These are phyloP conservation scores for Xylota segnis DNA, from an alignment of 2,888 invertebrate species.

Conservation along the genomic window DNA sequence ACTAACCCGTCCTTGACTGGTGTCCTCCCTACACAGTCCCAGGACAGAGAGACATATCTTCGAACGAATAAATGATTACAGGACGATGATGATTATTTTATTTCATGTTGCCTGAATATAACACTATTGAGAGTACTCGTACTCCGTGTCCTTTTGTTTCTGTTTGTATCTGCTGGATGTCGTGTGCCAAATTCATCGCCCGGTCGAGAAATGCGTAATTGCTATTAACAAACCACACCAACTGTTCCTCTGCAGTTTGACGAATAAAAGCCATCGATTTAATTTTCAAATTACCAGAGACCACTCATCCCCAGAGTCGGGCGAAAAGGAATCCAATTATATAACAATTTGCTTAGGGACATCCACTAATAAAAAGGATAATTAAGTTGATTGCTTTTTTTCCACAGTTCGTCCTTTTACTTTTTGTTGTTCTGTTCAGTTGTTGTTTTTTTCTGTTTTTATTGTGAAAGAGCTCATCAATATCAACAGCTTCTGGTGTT, in stretches of 20 bases:
- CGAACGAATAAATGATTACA: too few relatives aligned
- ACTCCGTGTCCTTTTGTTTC: neutral
- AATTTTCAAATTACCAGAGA: constrained; percentile 52
- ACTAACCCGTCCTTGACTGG: too few relatives aligned
- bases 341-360: constrained; percentile 76
- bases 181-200: constrained; percentile 58
- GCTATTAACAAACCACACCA: constrained; percentile 64
- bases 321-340: constrained; percentile 70
- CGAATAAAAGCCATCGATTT: constrained; percentile 55
- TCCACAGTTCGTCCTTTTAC: constrained; percentile 44
- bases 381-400: constrained; percentile 76
- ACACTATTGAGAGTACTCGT: too few relatives aligned
- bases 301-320: constrained; percentile 31
- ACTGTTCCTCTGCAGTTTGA: constrained; percentile 50
- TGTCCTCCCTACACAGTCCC: too few relatives aligned
- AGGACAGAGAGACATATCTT: too few relatives aligned
- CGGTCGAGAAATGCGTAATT: constrained; percentile 42
- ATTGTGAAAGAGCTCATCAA: constrained; percentile 70
- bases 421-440: constrained; percentile 11
- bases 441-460: constrained; percentile 14
- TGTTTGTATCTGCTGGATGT: constrained; percentile 36
- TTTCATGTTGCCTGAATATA: neutral
- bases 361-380: constrained; percentile 76
- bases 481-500: constrained; percentile 75
- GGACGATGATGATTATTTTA: neutral